Percentiles rank a stretch among this genome's conserved stretches.
Conservation (phyloP, 2,113 vertebrate genomes). For the Gallinago undulata region DNA sequence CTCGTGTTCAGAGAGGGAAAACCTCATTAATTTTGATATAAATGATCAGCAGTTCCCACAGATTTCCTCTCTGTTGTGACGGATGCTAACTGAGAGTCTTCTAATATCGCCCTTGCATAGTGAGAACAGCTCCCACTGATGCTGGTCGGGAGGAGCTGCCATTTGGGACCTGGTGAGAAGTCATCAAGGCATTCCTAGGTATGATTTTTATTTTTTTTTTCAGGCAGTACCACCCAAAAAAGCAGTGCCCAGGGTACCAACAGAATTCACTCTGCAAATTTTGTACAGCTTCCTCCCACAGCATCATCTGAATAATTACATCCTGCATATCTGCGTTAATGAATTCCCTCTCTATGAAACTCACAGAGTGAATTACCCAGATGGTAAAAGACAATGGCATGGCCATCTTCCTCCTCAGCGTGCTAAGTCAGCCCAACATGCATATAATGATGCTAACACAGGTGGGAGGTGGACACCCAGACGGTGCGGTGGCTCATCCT, state of each 20-base stretch:
- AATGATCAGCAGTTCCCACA: slow-evolving; percentile 59
- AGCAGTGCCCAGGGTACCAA: background rate
- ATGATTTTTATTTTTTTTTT: background rate
- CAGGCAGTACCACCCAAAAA: background rate
- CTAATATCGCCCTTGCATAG: background rate
- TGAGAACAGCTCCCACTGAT: background rate
- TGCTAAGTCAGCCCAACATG: slow-evolving; percentile 10
- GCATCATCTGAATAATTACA: slow-evolving; percentile 47
- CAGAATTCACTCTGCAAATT: background rate
- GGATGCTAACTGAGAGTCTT: slow-evolving; percentile 1
- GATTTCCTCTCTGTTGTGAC: slow-evolving; percentile 32
- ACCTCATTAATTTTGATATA: slow-evolving; percentile 69
- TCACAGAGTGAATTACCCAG: slow-evolving; percentile 50
- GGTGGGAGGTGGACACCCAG: slow-evolving; percentile 61
- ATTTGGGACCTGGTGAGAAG: background rate
- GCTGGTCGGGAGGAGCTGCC: background rate
- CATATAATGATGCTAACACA: slow-evolving; percentile 35
- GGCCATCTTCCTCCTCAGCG: slow-evolving; percentile 44
- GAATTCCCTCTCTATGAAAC: slow-evolving; percentile 35
- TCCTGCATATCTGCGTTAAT: slow-evolving; percentile 44
- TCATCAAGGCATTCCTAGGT: background rate
- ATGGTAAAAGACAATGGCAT: slow-evolving; percentile 24
- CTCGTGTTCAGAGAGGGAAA: slow-evolving; percentile 43
- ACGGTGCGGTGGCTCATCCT: background rate
- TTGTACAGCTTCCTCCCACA: slow-evolving; percentile 16